These are phyloP conservation scores for Neostethus bicornis DNA, from an alignment of 2,797 vertebrate genomes.

Conservation along the genomic window DNA sequence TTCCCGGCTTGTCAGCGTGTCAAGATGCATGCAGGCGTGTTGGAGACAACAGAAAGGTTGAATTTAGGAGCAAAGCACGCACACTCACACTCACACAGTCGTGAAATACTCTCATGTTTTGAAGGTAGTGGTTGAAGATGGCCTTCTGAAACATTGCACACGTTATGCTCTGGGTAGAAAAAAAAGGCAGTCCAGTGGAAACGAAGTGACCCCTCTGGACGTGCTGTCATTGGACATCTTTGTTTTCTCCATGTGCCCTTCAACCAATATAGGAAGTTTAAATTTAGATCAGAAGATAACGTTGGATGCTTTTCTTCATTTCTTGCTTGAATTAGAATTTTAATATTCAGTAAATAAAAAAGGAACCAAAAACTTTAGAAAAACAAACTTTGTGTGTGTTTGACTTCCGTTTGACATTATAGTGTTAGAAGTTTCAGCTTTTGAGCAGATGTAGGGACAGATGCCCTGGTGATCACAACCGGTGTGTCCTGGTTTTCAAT, in stretches of 20 bases:
- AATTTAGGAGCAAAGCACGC: slow-evolving; percentile 15
- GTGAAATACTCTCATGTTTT: slow-evolving; percentile 66
- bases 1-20: slow-evolving; percentile 72
- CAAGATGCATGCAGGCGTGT: slow-evolving; percentile 68
- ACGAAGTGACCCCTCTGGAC: slow-evolving; percentile 58
- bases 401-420: slow-evolving; percentile 12
- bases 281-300: slow-evolving; percentile 14
- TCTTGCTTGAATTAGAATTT: background rate
- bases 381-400: slow-evolving; percentile 13
- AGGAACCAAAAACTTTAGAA: slow-evolving; percentile 9
- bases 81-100: slow-evolving; percentile 39
- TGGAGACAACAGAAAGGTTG: slow-evolving; percentile 51
- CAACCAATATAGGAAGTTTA: slow-evolving; percentile 16
- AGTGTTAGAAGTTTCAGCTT: slow-evolving; percentile 20
- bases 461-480: slow-evolving; percentile 38
- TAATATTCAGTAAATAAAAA: no score
- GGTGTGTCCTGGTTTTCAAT: slow-evolving; percentile 51
- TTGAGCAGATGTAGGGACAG: slow-evolving; percentile 54
- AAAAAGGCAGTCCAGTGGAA: slow-evolving; percentile 60
- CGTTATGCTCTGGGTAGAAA: slow-evolving; percentile 56
- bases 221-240: slow-evolving; percentile 68
- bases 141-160: slow-evolving; percentile 56
- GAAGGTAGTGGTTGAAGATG: slow-evolving; percentile 60
- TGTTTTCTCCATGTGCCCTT: slow-evolving; percentile 49
- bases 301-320: slow-evolving; percentile 4